These are phyloP conservation scores for Tiliacea aurago DNA, from an alignment of 2,888 invertebrate species.

Conservation along the genomic window DNA sequence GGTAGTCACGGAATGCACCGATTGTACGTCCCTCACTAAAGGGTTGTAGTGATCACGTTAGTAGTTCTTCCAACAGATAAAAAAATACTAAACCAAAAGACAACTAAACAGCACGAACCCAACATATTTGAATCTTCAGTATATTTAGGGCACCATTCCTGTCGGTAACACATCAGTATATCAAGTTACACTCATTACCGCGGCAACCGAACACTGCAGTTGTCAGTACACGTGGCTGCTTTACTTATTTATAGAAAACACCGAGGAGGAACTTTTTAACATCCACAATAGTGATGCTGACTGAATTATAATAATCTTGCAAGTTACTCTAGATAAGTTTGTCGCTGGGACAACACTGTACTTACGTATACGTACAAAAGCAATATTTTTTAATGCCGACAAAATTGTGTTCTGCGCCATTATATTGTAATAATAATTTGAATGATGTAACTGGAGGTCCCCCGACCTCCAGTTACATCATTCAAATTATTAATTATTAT, in stretches of 20 bases:
- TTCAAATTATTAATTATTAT: too few species aligned
- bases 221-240: slow-evolving; percentile 46
- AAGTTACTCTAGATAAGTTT: too few species aligned
- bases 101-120: neutral
- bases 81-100: neutral
- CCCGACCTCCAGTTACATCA: too few species aligned
- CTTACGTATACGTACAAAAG: too few species aligned
- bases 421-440: too few species aligned
- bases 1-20: neutral
- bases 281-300: neutral
- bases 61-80: slow-evolving; percentile 2
- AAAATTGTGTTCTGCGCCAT: too few species aligned
- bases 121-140: slow-evolving; percentile 35
- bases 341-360: too few species aligned
- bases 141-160: slow-evolving; percentile 51
- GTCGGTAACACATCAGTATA: slow-evolving; percentile 40
- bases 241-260: slow-evolving; percentile 60
- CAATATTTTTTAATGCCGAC: too few species aligned
- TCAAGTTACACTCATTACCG: slow-evolving; percentile 63
- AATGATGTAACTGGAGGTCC: too few species aligned
- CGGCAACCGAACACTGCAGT: slow-evolving; percentile 45
- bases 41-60: neutral
- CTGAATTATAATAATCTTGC: neutral
- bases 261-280: slow-evolving; percentile 18
- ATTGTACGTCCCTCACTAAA: neutral